Evolutionary conservation across 2,113 vertebrate genomes (phyloP).

Genomic region (Oriolus oriolus): DNA sequence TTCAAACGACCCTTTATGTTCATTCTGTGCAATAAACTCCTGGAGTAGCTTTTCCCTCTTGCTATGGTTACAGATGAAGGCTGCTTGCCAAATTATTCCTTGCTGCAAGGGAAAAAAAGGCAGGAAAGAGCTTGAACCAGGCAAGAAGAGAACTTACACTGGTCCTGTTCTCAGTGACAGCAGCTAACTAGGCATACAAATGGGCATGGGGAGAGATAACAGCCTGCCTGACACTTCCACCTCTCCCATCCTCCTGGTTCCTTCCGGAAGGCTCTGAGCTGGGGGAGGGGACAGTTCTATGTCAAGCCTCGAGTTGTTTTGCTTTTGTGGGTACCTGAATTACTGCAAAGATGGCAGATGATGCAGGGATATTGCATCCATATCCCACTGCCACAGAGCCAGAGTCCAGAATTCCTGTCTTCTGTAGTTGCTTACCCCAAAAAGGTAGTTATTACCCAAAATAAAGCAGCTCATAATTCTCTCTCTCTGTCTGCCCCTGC

Average conservation of each 20-base stretch:
- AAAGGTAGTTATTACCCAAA: not conserved
- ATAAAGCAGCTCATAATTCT: not conserved
- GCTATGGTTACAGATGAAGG: not conserved
- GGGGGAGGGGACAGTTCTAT: not conserved
- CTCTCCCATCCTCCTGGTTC: not conserved
- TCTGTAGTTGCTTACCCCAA: not conserved
- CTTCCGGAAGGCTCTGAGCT: not conserved
- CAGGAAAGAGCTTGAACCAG: not conserved
- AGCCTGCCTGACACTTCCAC: not conserved
- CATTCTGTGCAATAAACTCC: not conserved
- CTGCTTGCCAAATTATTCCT: not conserved
- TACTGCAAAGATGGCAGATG: not conserved
- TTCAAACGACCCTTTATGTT: not conserved
- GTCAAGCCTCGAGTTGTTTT: not conserved
- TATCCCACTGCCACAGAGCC: rapidly evolving
- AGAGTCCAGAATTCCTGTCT: not conserved
- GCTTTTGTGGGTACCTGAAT: not conserved
- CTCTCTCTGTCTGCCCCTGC: not conserved
- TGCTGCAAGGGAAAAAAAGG: not conserved
- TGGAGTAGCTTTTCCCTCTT: not conserved
- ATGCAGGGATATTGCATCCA: not conserved
- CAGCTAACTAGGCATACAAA: not conserved
- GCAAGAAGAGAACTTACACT: not conserved
- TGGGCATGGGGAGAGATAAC: not conserved
- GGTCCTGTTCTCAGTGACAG: not conserved